A percentile compares a stretch with the other conserved stretches of the same genome.
These are phyloP conservation scores for Sarcophilus harrisii DNA, from an alignment of 2,797 vertebrate species.

Conservation along the genomic window DNA sequence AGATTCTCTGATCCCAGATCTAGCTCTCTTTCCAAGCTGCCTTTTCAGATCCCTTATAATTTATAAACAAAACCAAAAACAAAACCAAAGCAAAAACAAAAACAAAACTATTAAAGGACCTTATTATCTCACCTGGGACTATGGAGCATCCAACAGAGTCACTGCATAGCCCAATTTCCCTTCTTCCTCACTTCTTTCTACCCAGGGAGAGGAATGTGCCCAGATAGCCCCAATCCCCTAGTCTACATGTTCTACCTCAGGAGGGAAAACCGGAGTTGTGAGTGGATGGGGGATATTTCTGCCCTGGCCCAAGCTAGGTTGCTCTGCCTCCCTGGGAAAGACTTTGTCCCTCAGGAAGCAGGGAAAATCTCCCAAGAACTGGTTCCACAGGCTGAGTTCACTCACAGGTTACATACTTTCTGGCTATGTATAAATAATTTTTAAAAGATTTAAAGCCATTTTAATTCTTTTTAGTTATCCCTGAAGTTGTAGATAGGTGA, in stretches of 20 bases:
- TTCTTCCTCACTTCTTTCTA: not conserved
- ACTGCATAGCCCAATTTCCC: not conserved
- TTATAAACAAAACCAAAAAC: not conserved
- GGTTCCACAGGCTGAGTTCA: conserved; percentile 22
- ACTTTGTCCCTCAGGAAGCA: not conserved
- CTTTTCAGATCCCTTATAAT: not conserved
- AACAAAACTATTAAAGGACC: not conserved
- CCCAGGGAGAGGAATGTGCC: not conserved
- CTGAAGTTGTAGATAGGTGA: not conserved
- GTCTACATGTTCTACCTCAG: not conserved
- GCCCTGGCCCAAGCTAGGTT: not conserved
- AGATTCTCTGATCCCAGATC: not conserved
- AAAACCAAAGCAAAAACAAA: no score
- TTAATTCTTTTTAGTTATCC: not conserved
- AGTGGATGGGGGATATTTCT: no score
- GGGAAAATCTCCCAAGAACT: conserved; percentile 10
- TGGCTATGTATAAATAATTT: not conserved
- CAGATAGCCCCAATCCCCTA: not conserved
- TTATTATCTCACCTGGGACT: not conserved
- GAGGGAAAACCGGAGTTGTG: not conserved
- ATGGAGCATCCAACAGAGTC: not conserved
- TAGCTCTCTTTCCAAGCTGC: not conserved
- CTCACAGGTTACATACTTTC: conserved; percentile 26
- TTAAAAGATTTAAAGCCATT: not conserved
- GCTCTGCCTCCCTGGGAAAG: not conserved